phyloP scores from a whole-genome alignment of 2,113 vertebrate genomes.

The Peromyscus leucopus region DNA sequence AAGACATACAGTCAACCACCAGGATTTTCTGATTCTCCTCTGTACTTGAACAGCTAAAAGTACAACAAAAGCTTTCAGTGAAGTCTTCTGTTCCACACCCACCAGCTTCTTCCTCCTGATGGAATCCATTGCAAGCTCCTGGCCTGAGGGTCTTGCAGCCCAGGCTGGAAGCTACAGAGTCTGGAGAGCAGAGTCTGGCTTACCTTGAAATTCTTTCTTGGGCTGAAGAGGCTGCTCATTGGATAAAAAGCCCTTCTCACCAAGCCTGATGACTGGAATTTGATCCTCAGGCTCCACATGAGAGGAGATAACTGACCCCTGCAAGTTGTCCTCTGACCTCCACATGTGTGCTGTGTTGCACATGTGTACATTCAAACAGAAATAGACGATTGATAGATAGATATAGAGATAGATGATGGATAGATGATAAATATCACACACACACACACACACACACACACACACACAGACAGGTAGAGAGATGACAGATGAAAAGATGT shows the following conservation, averaged over 20 bases:
- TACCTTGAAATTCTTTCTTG: not conserved
- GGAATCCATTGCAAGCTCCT: not conserved
- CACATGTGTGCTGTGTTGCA: not conserved
- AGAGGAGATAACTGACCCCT: not conserved
- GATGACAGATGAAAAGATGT: not conserved
- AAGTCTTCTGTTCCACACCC: not conserved
- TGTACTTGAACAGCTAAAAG: not conserved
- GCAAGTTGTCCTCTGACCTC: not conserved
- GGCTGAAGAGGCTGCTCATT: not conserved
- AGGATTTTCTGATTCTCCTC: not conserved
- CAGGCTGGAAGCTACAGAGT: not conserved
- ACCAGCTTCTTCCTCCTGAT: not conserved
- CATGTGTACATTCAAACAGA: not conserved
- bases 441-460: no score
- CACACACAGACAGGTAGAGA: not conserved
- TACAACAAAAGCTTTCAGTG: not conserved
- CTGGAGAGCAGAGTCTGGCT: not conserved
- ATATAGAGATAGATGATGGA: not conserved
- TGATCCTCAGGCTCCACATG: not conserved
- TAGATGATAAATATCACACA: not conserved
- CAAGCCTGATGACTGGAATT: not conserved
- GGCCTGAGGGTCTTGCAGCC: not conserved
- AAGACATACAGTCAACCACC: not conserved
- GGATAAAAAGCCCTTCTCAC: not conserved
- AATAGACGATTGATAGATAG: not conserved